Conservation (phyloP, 2,797 vertebrate genomes). For the Pogonophryne albipinna region DNA sequence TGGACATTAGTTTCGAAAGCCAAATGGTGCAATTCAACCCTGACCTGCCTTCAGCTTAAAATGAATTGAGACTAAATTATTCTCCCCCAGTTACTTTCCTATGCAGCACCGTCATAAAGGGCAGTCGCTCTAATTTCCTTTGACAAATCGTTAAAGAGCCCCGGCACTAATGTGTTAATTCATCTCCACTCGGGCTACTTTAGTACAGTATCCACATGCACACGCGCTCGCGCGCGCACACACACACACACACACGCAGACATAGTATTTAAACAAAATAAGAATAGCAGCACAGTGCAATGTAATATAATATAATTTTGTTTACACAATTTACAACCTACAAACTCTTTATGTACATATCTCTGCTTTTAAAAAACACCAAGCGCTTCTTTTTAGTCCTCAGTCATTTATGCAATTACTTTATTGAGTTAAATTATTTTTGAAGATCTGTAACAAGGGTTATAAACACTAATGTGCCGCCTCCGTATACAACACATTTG, state of each 20-base stretch:
- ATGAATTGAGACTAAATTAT: constrained; percentile 83
- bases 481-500: background rate
- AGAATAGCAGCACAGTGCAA: constrained; percentile 9
- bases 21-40: constrained; percentile 86
- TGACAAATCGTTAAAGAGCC: constrained; percentile 82
- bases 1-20: constrained; percentile 83
- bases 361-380: background rate
- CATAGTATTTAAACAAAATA: constrained; percentile 26
- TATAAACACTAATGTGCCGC: background rate
- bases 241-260: background rate
- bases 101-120: constrained; percentile 74
- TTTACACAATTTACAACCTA: constrained; percentile 16
- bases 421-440: background rate
- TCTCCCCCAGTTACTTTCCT: constrained; percentile 80
- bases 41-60: constrained; percentile 83
- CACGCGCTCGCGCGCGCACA: background rate
- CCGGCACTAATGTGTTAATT: constrained; percentile 76
- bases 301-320: background rate
- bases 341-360: background rate
- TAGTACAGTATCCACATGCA: constrained; percentile 35
- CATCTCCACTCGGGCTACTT: constrained; percentile 70
- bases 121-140: constrained; percentile 81
- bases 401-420: background rate
- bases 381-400: background rate
- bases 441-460: background rate